These are phyloP conservation scores for Liodrosophila aerea DNA, from an alignment of 2,888 invertebrate genomes.

Conservation along the genomic window DNA sequence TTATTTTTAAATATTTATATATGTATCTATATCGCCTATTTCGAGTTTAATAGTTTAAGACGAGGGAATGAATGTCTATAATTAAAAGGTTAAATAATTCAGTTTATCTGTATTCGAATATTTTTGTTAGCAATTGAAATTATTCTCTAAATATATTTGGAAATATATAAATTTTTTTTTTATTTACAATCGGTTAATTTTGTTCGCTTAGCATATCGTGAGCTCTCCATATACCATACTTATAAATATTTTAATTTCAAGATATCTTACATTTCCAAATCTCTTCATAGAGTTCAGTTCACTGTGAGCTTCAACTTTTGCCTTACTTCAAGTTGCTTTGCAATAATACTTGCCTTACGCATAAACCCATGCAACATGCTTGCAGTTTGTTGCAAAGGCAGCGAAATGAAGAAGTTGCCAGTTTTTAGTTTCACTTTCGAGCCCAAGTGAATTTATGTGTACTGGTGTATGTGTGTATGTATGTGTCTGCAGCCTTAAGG, in stretches of 20 bases:
- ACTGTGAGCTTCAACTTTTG: neutral
- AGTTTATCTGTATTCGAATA: no score
- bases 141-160: neutral
- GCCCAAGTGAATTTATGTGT: constrained; percentile 53
- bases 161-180: constrained; percentile 1
- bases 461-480: neutral
- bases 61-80: neutral
- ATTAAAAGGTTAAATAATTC: neutral
- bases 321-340: constrained; percentile 29
- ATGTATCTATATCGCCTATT: no score
- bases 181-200: no score
- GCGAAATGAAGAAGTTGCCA: constrained; percentile 52
- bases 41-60: no score
- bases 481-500: constrained; percentile 58
- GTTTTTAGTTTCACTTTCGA: constrained; percentile 75
- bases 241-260: neutral
- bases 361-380: constrained; percentile 69
- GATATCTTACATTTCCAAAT: no score
- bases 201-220: no score
- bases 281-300: no score
- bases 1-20: no score
- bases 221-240: neutral
- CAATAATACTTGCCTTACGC: constrained; percentile 51
- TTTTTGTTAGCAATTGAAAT: no score
- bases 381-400: constrained; percentile 55